These are phyloP conservation scores for Oceanodroma leucorhoa DNA, from an alignment of 2,797 vertebrate species.

Conservation along the genomic window DNA sequence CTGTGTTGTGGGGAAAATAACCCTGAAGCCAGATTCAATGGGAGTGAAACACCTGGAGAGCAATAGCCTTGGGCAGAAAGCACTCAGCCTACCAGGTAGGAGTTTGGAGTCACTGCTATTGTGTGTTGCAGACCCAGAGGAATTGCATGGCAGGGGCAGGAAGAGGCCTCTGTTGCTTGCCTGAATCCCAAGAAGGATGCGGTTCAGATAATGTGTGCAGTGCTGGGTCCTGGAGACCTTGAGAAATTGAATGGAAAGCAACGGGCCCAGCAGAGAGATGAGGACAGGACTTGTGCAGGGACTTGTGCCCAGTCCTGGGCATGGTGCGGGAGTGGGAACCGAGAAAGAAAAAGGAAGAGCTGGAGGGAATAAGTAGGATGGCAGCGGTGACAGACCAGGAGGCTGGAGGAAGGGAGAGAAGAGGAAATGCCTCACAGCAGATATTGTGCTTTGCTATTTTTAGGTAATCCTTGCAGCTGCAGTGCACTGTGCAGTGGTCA, in stretches of 20 bases:
- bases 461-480: not conserved
- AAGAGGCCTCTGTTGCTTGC: not conserved
- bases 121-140: not conserved
- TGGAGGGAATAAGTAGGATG: not conserved
- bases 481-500: not conserved
- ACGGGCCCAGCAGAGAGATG: not conserved
- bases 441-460: not conserved
- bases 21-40: not conserved
- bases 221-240: not conserved
- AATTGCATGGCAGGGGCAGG: not conserved
- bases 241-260: not conserved
- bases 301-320: not conserved
- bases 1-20: not conserved
- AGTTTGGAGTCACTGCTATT: not conserved
- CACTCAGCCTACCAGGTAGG: not conserved
- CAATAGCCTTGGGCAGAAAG: not conserved
- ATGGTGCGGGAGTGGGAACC: rapidly evolving
- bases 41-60: not conserved
- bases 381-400: not conserved
- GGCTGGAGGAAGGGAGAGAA: not conserved
- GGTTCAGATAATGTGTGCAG: not conserved
- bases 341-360: not conserved
- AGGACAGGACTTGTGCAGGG: not conserved
- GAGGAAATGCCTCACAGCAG: not conserved
- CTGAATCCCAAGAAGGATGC: not conserved